These are phyloP conservation scores for Ctenopoma multispine DNA, from an alignment of 2,797 vertebrate species.

Conservation along the genomic window DNA sequence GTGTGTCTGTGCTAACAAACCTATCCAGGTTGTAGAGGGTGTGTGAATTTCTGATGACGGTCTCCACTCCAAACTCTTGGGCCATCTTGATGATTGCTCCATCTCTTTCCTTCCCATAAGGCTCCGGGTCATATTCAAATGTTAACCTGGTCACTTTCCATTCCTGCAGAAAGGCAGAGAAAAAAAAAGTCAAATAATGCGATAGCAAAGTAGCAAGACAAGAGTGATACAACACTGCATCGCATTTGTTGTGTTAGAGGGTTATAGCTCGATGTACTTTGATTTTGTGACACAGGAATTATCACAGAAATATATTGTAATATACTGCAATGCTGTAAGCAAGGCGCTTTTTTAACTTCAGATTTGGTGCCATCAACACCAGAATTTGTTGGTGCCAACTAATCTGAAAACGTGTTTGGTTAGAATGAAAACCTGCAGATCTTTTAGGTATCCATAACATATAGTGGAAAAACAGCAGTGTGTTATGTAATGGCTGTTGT, in stretches of 20 bases:
- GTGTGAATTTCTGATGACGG: slow-evolving; percentile 92
- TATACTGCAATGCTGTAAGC: too few relatives aligned
- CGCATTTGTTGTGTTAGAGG: too few relatives aligned
- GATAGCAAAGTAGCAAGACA: background rate
- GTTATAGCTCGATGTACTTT: too few relatives aligned
- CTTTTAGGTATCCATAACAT: background rate
- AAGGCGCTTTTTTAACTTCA: too few relatives aligned
- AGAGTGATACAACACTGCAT: background rate
- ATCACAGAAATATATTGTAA: too few relatives aligned
- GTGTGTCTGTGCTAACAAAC: too few relatives aligned
- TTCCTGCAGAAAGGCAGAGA: slow-evolving; percentile 83
- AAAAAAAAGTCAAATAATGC: background rate
- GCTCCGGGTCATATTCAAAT: slow-evolving; percentile 96
- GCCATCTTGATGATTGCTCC: slow-evolving; percentile 96
- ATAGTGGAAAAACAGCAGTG: background rate
- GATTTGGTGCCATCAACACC: too few relatives aligned
- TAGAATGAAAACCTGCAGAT: background rate
- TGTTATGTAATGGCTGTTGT: slow-evolving; percentile 19
- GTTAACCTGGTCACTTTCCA: slow-evolving; percentile 94
- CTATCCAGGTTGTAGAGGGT: slow-evolving; percentile 95
- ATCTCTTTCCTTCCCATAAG: slow-evolving; percentile 95
- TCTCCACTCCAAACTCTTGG: slow-evolving; percentile 94
- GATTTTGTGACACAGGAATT: too few relatives aligned
- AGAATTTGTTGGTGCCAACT: too few relatives aligned
- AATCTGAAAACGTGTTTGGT: too few relatives aligned